These are phyloP conservation scores for Zhuqinia jingwanae DNA, from an alignment of 2,888 invertebrate genomes.

Conservation along the genomic window DNA sequence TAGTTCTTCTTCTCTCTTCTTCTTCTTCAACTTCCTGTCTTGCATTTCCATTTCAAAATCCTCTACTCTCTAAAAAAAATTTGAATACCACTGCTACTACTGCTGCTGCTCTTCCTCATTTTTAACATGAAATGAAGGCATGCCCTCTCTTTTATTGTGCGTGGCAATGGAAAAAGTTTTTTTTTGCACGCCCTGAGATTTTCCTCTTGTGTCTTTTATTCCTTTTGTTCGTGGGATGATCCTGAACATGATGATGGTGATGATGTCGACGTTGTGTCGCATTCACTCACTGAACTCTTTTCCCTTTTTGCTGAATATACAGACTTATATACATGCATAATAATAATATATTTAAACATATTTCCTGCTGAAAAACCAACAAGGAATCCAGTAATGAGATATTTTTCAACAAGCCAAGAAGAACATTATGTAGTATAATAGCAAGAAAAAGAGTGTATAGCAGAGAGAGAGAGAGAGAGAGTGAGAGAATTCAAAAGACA, in stretches of 20 bases:
- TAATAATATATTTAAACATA: conserved; percentile 34
- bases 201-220: conserved; percentile 30
- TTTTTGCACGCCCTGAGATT: conserved; percentile 48
- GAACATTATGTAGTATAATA: conserved; percentile 37
- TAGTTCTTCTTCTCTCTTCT: conserved; percentile 46
- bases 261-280: conserved; percentile 53
- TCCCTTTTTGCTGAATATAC: conserved; percentile 36
- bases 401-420: conserved; percentile 35
- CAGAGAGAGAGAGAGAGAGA: neutral
- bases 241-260: conserved; percentile 44
- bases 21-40: conserved; percentile 63
- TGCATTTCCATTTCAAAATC: neutral
- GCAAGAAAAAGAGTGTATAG: too few relatives aligned
- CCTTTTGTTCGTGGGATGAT: conserved; percentile 43
- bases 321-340: too few relatives aligned
- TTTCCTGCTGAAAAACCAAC: neutral
- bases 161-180: conserved; percentile 20
- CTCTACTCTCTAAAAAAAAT: too few relatives aligned
- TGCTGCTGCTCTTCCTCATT: too few relatives aligned
- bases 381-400: conserved; percentile 65
- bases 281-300: conserved; percentile 38
- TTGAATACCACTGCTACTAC: too few relatives aligned
- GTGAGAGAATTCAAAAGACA: conserved; percentile 35
- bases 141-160: too few relatives aligned
- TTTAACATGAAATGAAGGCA: too few relatives aligned